A percentile compares a stretch with the other conserved stretches of the same genome.
These are phyloP conservation scores for Cottus gobio DNA, from an alignment of 2,113 vertebrate genomes.

Conservation along the genomic window DNA sequence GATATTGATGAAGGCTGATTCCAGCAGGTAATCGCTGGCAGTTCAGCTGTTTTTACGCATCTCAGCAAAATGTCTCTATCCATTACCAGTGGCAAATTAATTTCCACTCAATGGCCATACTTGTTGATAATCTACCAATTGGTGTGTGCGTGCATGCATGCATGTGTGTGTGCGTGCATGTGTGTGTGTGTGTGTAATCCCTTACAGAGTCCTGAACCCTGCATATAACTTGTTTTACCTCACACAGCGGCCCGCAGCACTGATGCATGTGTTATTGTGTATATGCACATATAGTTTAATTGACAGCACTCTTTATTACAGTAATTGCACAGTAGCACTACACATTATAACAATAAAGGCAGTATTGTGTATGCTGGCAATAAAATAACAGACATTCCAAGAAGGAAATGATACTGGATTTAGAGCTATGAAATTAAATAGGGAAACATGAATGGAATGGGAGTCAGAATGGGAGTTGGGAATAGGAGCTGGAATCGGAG, in stretches of 20 bases:
- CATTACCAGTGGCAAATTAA: constrained; percentile 80
- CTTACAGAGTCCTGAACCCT: constrained; percentile 29
- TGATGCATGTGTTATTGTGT: too few relatives aligned
- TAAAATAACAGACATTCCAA: not conserved
- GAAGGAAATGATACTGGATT: not conserved
- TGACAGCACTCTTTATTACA: not conserved
- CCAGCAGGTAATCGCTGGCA: constrained; percentile 84
- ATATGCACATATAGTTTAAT: not conserved
- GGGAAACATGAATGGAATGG: not conserved
- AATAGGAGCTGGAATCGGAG: not conserved
- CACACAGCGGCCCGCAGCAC: not conserved
- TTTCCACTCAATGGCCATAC: constrained; percentile 75
- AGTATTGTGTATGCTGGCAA: not conserved
- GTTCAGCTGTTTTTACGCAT: constrained; percentile 78
- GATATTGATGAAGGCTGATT: constrained; percentile 84
- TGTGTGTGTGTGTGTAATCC: constrained; percentile 9
- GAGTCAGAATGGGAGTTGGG: not conserved
- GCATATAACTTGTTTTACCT: constrained; percentile 37
- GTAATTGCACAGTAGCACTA: not conserved
- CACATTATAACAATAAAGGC: not conserved
- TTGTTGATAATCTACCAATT: constrained; percentile 61
- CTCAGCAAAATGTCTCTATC: constrained; percentile 84
- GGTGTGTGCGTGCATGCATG: constrained; percentile 28
- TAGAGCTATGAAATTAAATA: not conserved
- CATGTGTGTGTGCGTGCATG: constrained; percentile 23